These are phyloP conservation scores for Erpetoichthys calabaricus DNA, from an alignment of 2,797 vertebrate species.

Conservation along the genomic window DNA sequence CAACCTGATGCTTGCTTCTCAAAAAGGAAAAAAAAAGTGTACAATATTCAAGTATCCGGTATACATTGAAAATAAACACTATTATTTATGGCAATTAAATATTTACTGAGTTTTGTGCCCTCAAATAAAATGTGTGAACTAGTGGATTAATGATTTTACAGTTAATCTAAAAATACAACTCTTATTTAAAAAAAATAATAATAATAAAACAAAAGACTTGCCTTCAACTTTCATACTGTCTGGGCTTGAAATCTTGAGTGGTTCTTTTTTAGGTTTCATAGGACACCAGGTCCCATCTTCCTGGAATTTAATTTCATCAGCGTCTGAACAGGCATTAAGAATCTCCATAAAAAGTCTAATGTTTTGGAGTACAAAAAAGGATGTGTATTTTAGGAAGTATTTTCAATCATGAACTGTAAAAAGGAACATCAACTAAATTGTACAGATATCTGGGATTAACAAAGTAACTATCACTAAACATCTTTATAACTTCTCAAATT, in stretches of 20 bases:
- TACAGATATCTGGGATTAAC: too few species aligned
- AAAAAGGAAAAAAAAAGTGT: constrained; percentile 12
- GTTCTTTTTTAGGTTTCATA: constrained; percentile 90
- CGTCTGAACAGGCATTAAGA: constrained; percentile 85
- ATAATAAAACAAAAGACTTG: constrained; percentile 33
- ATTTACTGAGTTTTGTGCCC: too few species aligned
- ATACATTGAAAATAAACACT: too few species aligned
- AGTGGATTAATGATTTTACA: too few species aligned
- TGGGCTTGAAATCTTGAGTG: constrained; percentile 65
- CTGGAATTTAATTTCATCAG: constrained; percentile 94
- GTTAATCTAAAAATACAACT: too few species aligned
- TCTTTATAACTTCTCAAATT: neutral
- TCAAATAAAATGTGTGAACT: too few species aligned
- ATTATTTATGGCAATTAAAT: too few species aligned
- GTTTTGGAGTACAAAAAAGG: too few species aligned
- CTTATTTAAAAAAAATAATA: too few species aligned
- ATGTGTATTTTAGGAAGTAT: constrained; percentile 1
- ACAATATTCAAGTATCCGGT: constrained; percentile 1
- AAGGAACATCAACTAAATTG: neutral
- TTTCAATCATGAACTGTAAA: neutral
- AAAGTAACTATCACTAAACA: neutral
- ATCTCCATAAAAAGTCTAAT: constrained; percentile 89
- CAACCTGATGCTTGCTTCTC: too few species aligned
- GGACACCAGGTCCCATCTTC: constrained; percentile 94
- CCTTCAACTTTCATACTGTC: constrained; percentile 71